phyloP scores from a whole-genome alignment of 2,888 invertebrate genomes.

The Cybosia mesomella region DNA sequence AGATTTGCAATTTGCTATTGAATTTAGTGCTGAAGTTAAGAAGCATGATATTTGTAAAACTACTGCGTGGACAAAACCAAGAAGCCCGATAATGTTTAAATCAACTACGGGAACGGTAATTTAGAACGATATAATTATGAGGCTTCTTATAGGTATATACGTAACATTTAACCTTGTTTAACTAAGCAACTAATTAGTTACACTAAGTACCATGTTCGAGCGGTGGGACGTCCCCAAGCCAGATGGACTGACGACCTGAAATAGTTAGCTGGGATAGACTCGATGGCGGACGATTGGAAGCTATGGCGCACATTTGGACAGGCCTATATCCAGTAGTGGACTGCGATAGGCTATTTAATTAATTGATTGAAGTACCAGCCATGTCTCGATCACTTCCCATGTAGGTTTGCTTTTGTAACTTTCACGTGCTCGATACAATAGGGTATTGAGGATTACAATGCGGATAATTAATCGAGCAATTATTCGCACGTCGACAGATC shows the following conservation, averaged over 20 bases:
- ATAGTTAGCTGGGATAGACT: too few species aligned
- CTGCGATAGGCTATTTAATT: too few species aligned
- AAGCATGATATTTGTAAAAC: background rate
- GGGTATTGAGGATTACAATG: background rate
- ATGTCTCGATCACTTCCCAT: background rate
- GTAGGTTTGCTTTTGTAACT: background rate
- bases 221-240: too few species aligned
- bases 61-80: background rate
- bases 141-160: background rate
- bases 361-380: too few species aligned
- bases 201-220: too few species aligned
- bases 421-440: background rate
- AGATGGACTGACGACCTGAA: too few species aligned
- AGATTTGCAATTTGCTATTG: background rate
- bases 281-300: too few species aligned
- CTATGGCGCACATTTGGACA: too few species aligned
- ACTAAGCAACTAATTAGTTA: background rate
- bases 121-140: background rate
- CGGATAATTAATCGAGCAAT: constrained; percentile 1
- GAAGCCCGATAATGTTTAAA: background rate
- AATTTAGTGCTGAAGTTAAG: background rate
- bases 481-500: background rate
- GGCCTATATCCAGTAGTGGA: too few species aligned
- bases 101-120: background rate
- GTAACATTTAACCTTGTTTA: constrained; percentile 2